Base-by-base conservation (phyloP, 1,140 invertebrate species). In the Apolygus lucorum region DNA sequence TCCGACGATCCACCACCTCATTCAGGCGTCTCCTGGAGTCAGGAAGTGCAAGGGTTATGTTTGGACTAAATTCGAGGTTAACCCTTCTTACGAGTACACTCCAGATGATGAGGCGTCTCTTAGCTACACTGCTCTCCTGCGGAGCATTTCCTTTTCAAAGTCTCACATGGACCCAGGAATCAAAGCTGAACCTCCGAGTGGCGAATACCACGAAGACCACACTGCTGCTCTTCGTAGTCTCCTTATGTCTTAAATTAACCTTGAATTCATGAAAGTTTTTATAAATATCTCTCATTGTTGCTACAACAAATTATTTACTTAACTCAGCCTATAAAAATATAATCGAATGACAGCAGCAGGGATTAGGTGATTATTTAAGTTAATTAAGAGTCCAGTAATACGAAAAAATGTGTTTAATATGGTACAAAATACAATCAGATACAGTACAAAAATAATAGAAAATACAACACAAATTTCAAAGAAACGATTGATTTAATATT, bases 1-100 rank as follows among this genome's bases (percentile, higher is more conserved):
- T 80, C 87, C 87, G 1, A 88, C 86, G 2, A 84, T 92, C 26
- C 85, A 90, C 76, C 88, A 90, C 77, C 78, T 92, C 2, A 85
- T 92, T 70, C 88, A 91, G 78, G 85, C 84, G 73, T 90, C 85
- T 70, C 83, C 87, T 8, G 87, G 87, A 8, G 87, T 87, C 21
- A 79, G 86, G 59, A 89, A 89, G 78, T 89, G 90, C 73, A 75
- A 79, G 0, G 82, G 85, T 68, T 90, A 90, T 74, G 87, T 87
- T 73, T 87, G 85, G 82, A 84, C 85, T 69, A 86, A 86, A 76
- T 89, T 89, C 81, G 88, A 90, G 78, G 85, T 88, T 11, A 70
- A 64, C 65, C 69, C 68, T n/a, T 62, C 28, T 25, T 62, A 68
- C 22, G 29, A 68, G 21, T 28, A 66, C 42, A 25, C 22, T 24